Base-by-base conservation (phyloP, 2,113 vertebrate species). In the Laticauda laticaudata region DNA sequence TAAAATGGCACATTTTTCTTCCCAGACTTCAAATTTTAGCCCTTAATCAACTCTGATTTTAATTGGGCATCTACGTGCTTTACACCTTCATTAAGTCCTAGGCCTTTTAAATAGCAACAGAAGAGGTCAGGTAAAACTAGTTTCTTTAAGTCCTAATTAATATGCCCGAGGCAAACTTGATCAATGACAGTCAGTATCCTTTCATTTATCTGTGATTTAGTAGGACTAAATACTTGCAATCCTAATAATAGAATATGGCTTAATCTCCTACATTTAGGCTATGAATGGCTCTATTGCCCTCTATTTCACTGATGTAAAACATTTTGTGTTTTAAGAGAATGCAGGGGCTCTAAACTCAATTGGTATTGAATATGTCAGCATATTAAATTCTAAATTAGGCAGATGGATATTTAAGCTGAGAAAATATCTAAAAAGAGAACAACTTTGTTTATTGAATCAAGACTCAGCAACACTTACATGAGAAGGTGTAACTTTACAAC, bases 251-350 rank as follows among this genome's bases (percentile, higher is more conserved):
- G 23, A 23, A 59, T 43, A 90, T 4, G 86, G 54, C 56, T 69
- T 93, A 81, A 34, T 61, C 91, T 92, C 88, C 93, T 1, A 0
- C 45, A 0, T 59, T 81, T 86, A 88, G 91, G 91, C 61, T 55
- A 48, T 11, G 91, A 90, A 91, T 92, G 86, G 0, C 89, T 39
- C 4, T 89, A 95, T 93, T 18, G 89, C 90, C 88, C 86, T 55
- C 23, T 56, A 86, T 92, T 64, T 81, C 93, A 0, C 14, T 61
- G 88, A 55, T 88, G 3, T 24, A 29, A 39, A 45, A 5, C 45
- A 75, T 89, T 87, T 94, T 91, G 91, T 88, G 54, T 45, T 6
- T 64, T 87, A 45, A 56, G 24, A 86, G 53, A 23, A 75, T 12
- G 48, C 29, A 54, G 39, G 11, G 69, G 7, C 51, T 90, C 29